Evolutionary conservation across 2,888 invertebrate species (phyloP).

Genomic region (Tuberolachnus salignus): DNA sequence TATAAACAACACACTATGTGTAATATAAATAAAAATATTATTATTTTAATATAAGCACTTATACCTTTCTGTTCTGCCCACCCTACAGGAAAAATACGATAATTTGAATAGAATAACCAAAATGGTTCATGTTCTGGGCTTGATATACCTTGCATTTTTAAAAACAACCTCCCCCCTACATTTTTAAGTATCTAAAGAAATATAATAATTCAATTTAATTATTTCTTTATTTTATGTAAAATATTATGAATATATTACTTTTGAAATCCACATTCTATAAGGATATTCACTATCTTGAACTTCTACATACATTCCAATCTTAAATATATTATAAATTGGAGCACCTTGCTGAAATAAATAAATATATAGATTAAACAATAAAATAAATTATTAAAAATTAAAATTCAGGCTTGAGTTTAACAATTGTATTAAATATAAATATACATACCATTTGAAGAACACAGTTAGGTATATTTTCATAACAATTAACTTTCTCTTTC

Average conservation of each 20-base stretch:
- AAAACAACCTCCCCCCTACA: conserved; percentile 40
- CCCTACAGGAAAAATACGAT: conserved; percentile 50
- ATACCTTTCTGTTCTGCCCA: conserved; percentile 54
- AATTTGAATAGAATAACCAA: conserved; percentile 51
- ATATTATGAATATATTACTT: neutral
- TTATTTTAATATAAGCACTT: neutral
- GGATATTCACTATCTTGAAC: conserved; percentile 51
- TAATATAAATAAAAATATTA: too few species aligned
- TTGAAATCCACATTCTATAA: conserved; percentile 51
- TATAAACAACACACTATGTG: conserved; percentile 65
- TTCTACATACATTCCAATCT: conserved; percentile 44
- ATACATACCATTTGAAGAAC: conserved; percentile 37
- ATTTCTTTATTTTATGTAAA: too few species aligned
- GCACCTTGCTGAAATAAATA: conserved; percentile 34
- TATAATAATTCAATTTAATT: neutral
- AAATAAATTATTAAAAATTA: neutral
- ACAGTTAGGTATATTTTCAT: conserved; percentile 21
- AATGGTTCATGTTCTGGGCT: conserved; percentile 31
- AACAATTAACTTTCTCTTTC: conserved; percentile 23
- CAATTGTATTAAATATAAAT: neutral
- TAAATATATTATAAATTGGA: conserved; percentile 48
- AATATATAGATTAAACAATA: neutral
- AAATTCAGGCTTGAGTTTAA: neutral
- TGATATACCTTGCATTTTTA: conserved; percentile 31
- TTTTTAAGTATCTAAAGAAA: conserved; percentile 27